A percentile compares a stretch with the other conserved stretches of the same genome.
These are phyloP conservation scores for Aurelia sp. DNA, from an alignment of 30 jellyfish, hydroid and myxozoan genomes.

Conservation along the genomic window DNA sequence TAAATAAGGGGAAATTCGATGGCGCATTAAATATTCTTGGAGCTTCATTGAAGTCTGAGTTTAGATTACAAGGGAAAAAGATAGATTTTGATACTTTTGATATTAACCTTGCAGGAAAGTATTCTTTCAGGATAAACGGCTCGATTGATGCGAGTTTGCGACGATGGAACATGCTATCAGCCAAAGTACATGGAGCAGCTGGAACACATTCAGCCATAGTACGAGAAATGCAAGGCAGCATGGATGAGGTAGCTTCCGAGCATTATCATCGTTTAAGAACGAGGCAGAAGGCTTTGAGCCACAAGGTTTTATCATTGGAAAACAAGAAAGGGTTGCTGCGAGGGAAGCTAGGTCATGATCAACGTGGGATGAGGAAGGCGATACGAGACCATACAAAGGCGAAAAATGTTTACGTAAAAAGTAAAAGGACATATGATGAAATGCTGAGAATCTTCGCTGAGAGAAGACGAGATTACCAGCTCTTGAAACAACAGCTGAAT, in stretches of 20 bases:
- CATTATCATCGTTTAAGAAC: conserved; percentile 19
- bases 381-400: neutral
- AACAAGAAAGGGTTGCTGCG: conserved; percentile 30
- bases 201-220: conserved; percentile 37
- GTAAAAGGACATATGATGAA: conserved; percentile 17
- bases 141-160: conserved; percentile 59
- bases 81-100: conserved; percentile 17
- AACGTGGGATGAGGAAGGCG: conserved; percentile 28
- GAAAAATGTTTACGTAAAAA: neutral
- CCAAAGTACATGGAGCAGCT: conserved; percentile 53
- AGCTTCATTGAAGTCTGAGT: conserved; percentile 9
- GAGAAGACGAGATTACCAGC: conserved; percentile 8
- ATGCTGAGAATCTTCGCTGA: conserved; percentile 7
- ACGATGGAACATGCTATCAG: conserved; percentile 80
- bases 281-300: conserved; percentile 18
- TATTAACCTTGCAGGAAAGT: conserved; percentile 63
- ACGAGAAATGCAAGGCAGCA: conserved; percentile 48
- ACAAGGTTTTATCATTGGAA: conserved; percentile 9
- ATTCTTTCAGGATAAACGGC: conserved; percentile 55
- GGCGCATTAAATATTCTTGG: conserved; percentile 61
- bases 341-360: conserved; percentile 26
- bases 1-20: conserved; percentile 54
- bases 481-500: conserved; percentile 32
- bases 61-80: conserved; percentile 10
- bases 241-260: conserved; percentile 35